Percentiles rank a stretch among this genome's conserved stretches.
phyloP scores from a whole-genome alignment of 2,888 invertebrate species.

The Eilema caniola region DNA sequence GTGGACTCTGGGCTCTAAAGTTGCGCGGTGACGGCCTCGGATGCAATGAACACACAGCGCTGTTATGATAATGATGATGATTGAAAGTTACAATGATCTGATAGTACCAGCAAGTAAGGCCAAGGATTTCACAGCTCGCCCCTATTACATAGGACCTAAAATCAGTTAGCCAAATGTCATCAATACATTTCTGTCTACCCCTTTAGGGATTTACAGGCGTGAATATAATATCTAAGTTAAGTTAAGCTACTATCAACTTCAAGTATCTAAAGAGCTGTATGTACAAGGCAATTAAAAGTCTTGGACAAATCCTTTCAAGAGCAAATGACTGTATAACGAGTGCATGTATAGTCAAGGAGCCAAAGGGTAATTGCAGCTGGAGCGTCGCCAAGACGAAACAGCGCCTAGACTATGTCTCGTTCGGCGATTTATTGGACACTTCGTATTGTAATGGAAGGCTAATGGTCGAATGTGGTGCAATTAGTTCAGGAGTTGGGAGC shows the following conservation, averaged over 20 bases:
- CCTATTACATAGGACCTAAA: too few species aligned
- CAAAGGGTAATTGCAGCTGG: conserved; percentile 49
- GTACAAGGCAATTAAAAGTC: conserved; percentile 30
- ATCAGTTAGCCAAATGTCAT: not conserved
- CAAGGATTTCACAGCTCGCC: too few species aligned
- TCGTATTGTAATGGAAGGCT: conserved; percentile 38
- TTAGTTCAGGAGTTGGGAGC: conserved; percentile 13
- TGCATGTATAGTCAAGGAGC: conserved; percentile 27
- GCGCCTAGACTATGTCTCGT: conserved; percentile 41
- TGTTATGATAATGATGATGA: not conserved
- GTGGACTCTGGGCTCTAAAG: not conserved
- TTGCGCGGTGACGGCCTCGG: not conserved
- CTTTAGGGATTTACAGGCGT: too few species aligned
- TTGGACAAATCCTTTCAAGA: conserved; percentile 36
- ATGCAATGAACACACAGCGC: not conserved
- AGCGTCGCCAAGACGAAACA: conserved; percentile 46
- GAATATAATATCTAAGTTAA: too few species aligned
- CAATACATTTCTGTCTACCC: too few species aligned
- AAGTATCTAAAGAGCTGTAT: not conserved
- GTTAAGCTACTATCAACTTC: not conserved
- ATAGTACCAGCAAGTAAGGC: too few species aligned
- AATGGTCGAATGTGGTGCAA: conserved; percentile 16
- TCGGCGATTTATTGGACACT: conserved; percentile 42
- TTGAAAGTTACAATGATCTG: too few species aligned
- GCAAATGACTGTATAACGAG: conserved; percentile 31